A percentile compares a stretch with the other conserved stretches of the same genome.
Conservation (phyloP, 2,797 vertebrate species). For the Paedocypris micromegethes region DNA sequence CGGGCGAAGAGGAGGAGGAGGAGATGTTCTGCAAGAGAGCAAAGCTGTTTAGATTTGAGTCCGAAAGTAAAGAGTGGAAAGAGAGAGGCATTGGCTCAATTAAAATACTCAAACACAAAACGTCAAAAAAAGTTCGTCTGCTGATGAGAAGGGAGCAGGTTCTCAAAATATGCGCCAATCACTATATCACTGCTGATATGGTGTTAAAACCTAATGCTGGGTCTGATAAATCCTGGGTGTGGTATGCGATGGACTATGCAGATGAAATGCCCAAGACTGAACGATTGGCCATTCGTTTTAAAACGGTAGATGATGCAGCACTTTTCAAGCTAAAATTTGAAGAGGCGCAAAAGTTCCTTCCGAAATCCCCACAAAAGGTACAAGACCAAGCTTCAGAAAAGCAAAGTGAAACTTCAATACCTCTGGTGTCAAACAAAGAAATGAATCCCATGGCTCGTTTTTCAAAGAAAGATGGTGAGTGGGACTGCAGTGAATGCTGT, state of each 20-base stretch:
- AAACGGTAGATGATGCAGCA: constrained; percentile 87
- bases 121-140: constrained; percentile 89
- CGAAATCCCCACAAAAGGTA: constrained; percentile 49
- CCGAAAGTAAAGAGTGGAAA: constrained; percentile 93
- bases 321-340: constrained; percentile 92
- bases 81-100: constrained; percentile 91
- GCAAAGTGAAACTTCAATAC: constrained; percentile 49
- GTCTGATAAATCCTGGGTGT: constrained; percentile 95
- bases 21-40: constrained; percentile 94
- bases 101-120: constrained; percentile 89
- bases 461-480: constrained; percentile 75
- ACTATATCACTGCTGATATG: constrained; percentile 93
- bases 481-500: constrained; percentile 77
- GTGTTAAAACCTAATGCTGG: constrained; percentile 84
- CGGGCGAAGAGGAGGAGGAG: constrained; percentile 96
- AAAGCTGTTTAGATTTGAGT: constrained; percentile 91
- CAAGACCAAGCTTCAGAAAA: constrained; percentile 55
- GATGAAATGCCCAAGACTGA: constrained; percentile 89
- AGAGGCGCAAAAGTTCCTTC: constrained; percentile 76
- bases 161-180: constrained; percentile 97
- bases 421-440: constrained; percentile 46
- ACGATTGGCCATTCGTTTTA: constrained; percentile 94
- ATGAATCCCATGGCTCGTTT: constrained; percentile 71
- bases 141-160: constrained; percentile 97
- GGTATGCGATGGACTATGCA: constrained; percentile 94